phyloP scores from a whole-genome alignment of 2,888 invertebrate species.

The Nomada goodeniana region DNA sequence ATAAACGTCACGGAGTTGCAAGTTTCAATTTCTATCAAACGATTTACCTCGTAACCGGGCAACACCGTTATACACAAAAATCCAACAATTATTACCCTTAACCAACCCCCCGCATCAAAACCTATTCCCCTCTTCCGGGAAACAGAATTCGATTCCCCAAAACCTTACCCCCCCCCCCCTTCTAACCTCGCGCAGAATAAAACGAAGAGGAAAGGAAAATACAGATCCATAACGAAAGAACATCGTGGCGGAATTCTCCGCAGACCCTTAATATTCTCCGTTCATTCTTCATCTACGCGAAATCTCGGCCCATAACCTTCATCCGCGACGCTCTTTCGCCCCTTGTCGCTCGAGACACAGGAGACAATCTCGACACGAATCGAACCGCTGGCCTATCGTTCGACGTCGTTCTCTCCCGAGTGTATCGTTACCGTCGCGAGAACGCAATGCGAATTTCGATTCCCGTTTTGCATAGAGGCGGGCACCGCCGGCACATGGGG shows the following conservation, averaged over 20 bases:
- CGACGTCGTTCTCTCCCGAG: constrained; percentile 31
- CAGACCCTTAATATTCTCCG: constrained; percentile 19
- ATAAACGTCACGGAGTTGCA: too few species aligned
- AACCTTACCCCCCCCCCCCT: neutral
- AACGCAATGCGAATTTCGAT: constrained; percentile 34
- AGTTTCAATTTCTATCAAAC: too few species aligned
- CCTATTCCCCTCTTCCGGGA: neutral
- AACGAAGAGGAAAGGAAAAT: neutral
- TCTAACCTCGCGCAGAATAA: neutral
- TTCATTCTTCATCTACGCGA: constrained; percentile 11
- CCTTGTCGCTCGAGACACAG: constrained; percentile 6
- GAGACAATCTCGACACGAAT: constrained; percentile 58
- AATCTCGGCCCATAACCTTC: constrained; percentile 27
- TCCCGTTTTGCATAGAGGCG: constrained; percentile 23
- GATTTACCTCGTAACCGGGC: too few species aligned
- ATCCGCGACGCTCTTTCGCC: neutral
- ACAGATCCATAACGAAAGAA: too few species aligned
- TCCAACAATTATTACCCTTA: too few species aligned
- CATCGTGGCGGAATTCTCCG: too few species aligned
- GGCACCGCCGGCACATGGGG: constrained; percentile 13
- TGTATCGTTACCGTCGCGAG: constrained; percentile 29
- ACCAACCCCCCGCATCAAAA: too few species aligned
- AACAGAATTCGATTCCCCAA: neutral
- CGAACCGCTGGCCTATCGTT: constrained; percentile 41
- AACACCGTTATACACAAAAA: too few species aligned